phyloP scores from a whole-genome alignment of 2,113 vertebrate species.

The Ovis aries region DNA sequence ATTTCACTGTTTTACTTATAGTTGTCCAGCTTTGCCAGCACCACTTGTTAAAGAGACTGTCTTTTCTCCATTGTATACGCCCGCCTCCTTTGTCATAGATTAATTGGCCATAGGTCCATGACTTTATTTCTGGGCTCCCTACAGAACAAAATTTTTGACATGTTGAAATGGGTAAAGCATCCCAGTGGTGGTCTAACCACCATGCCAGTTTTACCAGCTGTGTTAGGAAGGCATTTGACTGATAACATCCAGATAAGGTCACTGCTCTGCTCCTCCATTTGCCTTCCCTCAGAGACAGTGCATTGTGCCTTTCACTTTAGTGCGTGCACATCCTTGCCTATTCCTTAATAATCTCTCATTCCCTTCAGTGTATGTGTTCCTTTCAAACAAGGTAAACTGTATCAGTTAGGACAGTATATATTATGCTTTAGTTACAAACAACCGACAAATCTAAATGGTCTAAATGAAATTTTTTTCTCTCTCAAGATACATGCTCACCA shows the following conservation, averaged over 20 bases:
- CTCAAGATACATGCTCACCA: neutral
- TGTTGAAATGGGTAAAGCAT: neutral
- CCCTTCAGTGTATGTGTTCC: neutral
- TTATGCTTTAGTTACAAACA: neutral
- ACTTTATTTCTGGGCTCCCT: neutral
- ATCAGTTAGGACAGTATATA: neutral
- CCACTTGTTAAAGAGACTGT: neutral
- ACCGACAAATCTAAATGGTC: neutral
- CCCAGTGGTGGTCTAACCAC: neutral
- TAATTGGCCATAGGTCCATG: neutral
- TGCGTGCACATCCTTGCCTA: neutral
- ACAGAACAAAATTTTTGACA: neutral
- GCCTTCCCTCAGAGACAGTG: neutral
- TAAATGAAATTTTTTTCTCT: neutral
- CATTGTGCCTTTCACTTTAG: neutral
- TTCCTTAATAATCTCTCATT: neutral
- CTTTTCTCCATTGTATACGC: neutral
- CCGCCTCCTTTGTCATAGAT: neutral
- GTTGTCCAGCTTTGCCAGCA: neutral
- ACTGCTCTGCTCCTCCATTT: neutral
- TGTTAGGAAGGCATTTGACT: neutral
- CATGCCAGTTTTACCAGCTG: neutral
- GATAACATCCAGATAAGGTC: neutral
- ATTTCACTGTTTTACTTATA: neutral
- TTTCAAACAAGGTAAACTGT: neutral